phyloP scores from a whole-genome alignment of 1,140 invertebrate species.

The Eupristina koningsbergeri region DNA sequence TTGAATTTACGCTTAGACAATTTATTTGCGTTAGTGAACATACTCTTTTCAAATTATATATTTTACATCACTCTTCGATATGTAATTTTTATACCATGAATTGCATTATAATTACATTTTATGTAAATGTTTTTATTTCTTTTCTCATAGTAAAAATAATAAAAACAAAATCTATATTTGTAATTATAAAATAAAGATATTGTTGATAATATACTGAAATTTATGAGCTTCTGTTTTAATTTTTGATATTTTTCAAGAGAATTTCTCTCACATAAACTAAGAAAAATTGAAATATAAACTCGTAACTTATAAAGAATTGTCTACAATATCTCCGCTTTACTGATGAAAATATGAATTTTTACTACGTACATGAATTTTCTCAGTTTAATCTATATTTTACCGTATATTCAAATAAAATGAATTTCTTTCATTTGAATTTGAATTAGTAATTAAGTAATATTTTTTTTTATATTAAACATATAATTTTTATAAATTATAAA shows the following conservation, averaged over 20 bases:
- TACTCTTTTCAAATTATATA: neutral
- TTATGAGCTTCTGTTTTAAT: neutral
- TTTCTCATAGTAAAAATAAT: neutral
- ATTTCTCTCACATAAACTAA: neutral
- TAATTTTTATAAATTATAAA: too few relatives aligned
- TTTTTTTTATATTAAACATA: too few relatives aligned
- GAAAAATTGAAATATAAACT: conserved; percentile 14
- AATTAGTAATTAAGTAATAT: too few relatives aligned
- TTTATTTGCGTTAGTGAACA: neutral
- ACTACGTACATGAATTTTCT: neutral
- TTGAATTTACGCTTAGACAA: neutral
- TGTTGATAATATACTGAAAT: neutral
- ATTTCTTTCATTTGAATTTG: neutral
- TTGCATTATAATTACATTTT: neutral
- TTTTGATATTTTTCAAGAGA: neutral
- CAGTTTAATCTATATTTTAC: neutral
- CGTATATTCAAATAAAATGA: neutral
- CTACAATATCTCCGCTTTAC: neutral
- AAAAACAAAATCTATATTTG: neutral
- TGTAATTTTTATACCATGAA: neutral
- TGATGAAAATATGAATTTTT: conserved; percentile 12
- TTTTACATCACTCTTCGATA: neutral
- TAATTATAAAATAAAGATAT: neutral
- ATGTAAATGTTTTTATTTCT: neutral
- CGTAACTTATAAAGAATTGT: neutral